Percentiles rank a stretch among this genome's conserved stretches.
These are phyloP conservation scores for Prunella fulvescens DNA, from an alignment of 2,113 vertebrate genomes.

Conservation along the genomic window DNA sequence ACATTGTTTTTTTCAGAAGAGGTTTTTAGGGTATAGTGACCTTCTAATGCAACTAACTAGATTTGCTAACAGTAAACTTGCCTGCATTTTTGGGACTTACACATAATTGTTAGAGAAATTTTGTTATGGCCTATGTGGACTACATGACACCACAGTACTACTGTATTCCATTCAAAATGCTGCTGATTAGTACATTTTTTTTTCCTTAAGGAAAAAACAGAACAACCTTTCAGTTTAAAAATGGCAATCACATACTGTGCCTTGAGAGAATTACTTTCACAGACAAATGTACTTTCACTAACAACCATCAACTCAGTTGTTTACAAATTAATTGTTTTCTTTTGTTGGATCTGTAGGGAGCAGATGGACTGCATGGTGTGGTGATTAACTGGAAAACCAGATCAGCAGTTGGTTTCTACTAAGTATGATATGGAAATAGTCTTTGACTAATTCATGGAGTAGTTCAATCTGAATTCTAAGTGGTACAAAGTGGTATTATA, in stretches of 20 bases:
- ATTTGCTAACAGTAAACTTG: not conserved
- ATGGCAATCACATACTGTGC: not conserved
- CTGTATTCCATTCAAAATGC: not conserved
- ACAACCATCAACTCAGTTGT: not conserved
- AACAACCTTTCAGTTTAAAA: not conserved
- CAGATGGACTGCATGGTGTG: not conserved
- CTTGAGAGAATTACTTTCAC: not conserved
- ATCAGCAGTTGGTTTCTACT: not conserved
- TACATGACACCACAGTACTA: not conserved
- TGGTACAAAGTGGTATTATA: not conserved
- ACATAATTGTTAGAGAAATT: not conserved
- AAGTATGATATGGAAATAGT: not conserved
- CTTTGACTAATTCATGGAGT: not conserved
- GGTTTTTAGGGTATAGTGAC: not conserved
- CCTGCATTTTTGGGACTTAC: not conserved
- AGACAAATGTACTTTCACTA: not conserved
- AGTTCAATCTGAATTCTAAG: not conserved
- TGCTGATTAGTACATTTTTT: not conserved
- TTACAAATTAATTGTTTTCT: not conserved
- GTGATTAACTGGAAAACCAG: not conserved
- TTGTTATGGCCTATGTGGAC: not conserved
- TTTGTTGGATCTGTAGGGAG: not conserved
- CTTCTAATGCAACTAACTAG: not conserved
- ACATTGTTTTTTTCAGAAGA: not conserved
- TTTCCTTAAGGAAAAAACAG: not conserved